Evolutionary conservation across 92 coral and sea anemone species (phyloP).

Genomic region (Pocillopora meandrina): DNA sequence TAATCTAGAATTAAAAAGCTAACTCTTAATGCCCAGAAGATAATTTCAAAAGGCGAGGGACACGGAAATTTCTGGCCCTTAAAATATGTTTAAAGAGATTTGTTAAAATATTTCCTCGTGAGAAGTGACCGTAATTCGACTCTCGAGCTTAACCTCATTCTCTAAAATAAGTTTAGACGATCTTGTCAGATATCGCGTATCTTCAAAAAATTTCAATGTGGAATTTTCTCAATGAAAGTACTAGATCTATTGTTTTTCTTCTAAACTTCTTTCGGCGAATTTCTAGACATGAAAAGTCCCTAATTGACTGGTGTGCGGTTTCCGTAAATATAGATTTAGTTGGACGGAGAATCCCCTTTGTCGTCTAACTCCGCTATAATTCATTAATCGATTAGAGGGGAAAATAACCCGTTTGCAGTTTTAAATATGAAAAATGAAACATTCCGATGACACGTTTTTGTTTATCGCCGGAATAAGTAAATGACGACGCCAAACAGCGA

Average conservation of each 20-base stretch:
- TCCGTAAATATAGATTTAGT: constrained; percentile 3
- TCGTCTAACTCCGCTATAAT: background rate
- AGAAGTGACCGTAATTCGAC: too few relatives aligned
- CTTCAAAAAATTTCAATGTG: too few relatives aligned
- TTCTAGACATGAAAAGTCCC: constrained; percentile 21
- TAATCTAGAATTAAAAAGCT: background rate
- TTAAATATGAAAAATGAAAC: background rate
- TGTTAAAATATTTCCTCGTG: too few relatives aligned
- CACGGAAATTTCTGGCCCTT: background rate
- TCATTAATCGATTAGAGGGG: background rate
- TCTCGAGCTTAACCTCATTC: too few relatives aligned
- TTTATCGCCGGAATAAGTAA: background rate
- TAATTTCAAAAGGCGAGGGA: background rate
- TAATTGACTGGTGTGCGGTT: constrained; percentile 24
- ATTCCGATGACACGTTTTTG: background rate
- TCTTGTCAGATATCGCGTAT: background rate
- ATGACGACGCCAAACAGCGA: background rate
- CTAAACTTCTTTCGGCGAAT: constrained; percentile 4
- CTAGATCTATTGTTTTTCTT: background rate
- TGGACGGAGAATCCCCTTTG: constrained; percentile 15
- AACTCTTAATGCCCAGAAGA: background rate
- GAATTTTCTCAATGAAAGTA: background rate
- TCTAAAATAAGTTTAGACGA: background rate
- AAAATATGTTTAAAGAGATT: too few relatives aligned
- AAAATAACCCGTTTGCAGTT: background rate